A percentile compares a stretch with the other conserved stretches of the same genome.
These are phyloP conservation scores for Lepidurus apus DNA, from an alignment of 1,140 invertebrate species.

Conservation along the genomic window DNA sequence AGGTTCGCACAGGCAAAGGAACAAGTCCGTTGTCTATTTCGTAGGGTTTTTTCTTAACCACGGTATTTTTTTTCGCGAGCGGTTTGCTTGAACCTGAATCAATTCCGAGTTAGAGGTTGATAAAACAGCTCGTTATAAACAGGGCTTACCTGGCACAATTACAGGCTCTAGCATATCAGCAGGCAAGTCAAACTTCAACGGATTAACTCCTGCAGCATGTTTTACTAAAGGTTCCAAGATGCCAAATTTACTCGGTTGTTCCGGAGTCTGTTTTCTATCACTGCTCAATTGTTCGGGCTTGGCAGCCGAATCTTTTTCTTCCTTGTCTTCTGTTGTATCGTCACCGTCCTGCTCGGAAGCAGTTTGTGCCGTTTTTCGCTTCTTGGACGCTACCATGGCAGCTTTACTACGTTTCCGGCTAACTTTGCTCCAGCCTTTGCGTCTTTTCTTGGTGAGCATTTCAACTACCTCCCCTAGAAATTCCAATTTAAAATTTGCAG, in stretches of 20 bases:
- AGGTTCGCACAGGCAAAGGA: conserved; percentile 71
- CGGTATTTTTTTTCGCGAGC: conserved; percentile 40
- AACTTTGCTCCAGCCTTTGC: conserved; percentile 3
- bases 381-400: conserved; percentile 33
- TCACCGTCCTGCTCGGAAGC: conserved; percentile 26
- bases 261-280: conserved; percentile 35
- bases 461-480: not conserved
- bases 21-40: conserved; percentile 66
- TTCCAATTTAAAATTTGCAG: not conserved
- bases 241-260: conserved; percentile 34
- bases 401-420: not conserved
- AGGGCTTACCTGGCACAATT: conserved; percentile 66
- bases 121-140: conserved; percentile 33
- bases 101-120: conserved; percentile 23
- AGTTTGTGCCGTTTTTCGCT: conserved; percentile 31
- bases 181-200: conserved; percentile 80
- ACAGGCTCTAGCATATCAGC: conserved; percentile 68
- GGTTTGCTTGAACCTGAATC: conserved; percentile 46
- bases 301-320: conserved; percentile 27
- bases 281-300: conserved; percentile 32
- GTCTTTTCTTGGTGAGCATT: conserved; percentile 7
- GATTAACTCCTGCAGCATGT: conserved; percentile 76
- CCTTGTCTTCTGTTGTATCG: conserved; percentile 22
- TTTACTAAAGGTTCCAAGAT: conserved; percentile 65
- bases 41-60: conserved; percentile 51